Evolutionary conservation across 2,888 invertebrate genomes (phyloP).

Genomic region (Coleophora deauratella): DNA sequence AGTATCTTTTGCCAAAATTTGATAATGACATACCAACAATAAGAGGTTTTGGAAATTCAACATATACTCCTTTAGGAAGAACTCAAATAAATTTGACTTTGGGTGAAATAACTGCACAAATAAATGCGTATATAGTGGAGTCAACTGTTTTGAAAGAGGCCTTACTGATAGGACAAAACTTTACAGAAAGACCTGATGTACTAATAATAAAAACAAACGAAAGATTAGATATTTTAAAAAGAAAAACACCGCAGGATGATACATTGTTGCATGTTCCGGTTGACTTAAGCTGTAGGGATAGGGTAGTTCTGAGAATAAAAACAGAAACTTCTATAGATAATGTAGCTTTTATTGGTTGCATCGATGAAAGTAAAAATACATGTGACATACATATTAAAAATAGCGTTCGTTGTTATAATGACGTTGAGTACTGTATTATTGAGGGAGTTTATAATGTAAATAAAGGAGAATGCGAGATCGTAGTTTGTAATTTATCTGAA

Average conservation of each 20-base stretch:
- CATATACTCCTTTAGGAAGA: neutral
- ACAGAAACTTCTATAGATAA: neutral
- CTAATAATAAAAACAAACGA: conserved; percentile 1
- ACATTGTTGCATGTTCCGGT: conserved; percentile 8
- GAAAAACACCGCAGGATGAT: conserved; percentile 1
- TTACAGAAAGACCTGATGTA: too few species aligned
- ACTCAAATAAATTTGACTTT: neutral
- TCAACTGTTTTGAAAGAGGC: neutral
- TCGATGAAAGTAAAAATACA: neutral
- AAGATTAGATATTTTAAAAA: conserved; percentile 1
- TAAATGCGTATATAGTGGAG: neutral
- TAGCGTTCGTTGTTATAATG: neutral
- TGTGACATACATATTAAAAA: neutral
- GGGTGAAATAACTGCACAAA: conserved; percentile 1
- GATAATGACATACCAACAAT: neutral
- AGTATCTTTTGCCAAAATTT: neutral
- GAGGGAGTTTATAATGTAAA: neutral
- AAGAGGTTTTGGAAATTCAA: neutral
- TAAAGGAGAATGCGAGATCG: neutral
- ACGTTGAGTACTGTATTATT: neutral
- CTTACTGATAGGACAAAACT: too few species aligned
- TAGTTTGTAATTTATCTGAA: neutral
- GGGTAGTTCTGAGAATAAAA: neutral
- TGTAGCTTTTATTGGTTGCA: neutral
- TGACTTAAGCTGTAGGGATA: neutral